phyloP scores from a whole-genome alignment of 2,888 invertebrate species.

The Neoascia interrupta region DNA sequence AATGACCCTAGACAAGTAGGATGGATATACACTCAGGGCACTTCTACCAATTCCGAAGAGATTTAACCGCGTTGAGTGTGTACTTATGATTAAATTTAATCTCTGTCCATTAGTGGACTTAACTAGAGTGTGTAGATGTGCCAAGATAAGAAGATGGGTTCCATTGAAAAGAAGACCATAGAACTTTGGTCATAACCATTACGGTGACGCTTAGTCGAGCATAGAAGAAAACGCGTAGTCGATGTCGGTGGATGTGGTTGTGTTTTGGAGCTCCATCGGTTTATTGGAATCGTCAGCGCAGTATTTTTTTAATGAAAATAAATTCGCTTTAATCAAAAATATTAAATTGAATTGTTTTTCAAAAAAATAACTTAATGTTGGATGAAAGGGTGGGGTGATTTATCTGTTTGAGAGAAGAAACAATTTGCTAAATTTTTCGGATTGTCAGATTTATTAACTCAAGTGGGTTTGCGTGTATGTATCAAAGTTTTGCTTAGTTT shows the following conservation, averaged over 20 bases:
- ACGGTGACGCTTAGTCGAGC: background rate
- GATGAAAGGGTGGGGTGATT: too few species aligned
- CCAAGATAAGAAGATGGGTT: background rate
- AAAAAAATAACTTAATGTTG: too few species aligned
- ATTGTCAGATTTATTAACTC: too few species aligned
- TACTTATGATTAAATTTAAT: constrained; percentile 62
- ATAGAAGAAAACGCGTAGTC: too few species aligned
- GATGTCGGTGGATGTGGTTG: background rate
- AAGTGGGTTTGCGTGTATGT: too few species aligned
- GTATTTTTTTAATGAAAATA: constrained; percentile 51
- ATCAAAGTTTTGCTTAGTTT: too few species aligned
- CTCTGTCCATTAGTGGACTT: constrained; percentile 48
- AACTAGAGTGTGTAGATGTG: too few species aligned
- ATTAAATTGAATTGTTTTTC: constrained; percentile 55
- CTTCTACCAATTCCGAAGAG: constrained; percentile 25
- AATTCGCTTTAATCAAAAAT: constrained; percentile 65
- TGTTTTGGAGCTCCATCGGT: background rate
- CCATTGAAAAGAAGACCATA: background rate
- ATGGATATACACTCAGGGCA: background rate
- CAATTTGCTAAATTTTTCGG: too few species aligned
- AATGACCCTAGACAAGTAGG: constrained; percentile 8
- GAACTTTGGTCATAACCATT: constrained; percentile 6
- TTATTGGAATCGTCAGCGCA: constrained; percentile 31
- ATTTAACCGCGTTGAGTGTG: constrained; percentile 19
- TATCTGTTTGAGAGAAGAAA: too few species aligned